Conservation (phyloP, 2,113 vertebrate genomes). For the Anas platyrhynchos region DNA sequence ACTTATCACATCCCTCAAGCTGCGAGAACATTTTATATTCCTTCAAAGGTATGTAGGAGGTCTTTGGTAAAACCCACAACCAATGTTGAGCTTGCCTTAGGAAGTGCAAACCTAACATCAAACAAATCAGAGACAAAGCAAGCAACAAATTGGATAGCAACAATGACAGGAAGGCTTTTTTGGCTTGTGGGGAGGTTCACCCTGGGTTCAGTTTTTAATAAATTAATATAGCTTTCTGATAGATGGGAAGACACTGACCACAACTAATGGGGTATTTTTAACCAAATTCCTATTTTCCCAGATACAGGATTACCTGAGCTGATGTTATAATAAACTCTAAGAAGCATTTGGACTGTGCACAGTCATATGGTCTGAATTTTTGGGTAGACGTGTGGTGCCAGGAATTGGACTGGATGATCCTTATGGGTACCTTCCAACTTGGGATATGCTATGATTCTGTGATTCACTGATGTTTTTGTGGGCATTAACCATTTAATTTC, state of each 20-base stretch:
- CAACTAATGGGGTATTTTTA: neutral
- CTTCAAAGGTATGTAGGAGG: constrained; percentile 32
- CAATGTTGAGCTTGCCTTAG: neutral
- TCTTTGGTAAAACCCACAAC: neutral
- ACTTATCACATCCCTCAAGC: neutral
- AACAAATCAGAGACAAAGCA: neutral
- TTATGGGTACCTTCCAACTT: no score
- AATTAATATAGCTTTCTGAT: neutral
- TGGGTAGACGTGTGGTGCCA: no score
- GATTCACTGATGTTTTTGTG: neutral
- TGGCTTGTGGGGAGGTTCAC: neutral
- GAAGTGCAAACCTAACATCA: neutral
- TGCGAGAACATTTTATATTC: constrained; percentile 32
- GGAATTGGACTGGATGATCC: no score
- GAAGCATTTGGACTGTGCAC: no score
- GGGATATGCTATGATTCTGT: no score
- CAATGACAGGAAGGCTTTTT: neutral
- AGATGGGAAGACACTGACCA: neutral
- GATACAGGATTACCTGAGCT: neutral
- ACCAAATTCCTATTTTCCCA: neutral
- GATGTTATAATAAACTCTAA: neutral
- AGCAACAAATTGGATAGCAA: neutral
- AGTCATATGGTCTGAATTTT: no score
- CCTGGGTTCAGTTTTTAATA: neutral
- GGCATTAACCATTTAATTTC: neutral